A percentile compares a stretch with the other conserved stretches of the same genome.
These are phyloP conservation scores for Bagarius yarrelli DNA, from an alignment of 2,113 vertebrate species.

Conservation along the genomic window DNA sequence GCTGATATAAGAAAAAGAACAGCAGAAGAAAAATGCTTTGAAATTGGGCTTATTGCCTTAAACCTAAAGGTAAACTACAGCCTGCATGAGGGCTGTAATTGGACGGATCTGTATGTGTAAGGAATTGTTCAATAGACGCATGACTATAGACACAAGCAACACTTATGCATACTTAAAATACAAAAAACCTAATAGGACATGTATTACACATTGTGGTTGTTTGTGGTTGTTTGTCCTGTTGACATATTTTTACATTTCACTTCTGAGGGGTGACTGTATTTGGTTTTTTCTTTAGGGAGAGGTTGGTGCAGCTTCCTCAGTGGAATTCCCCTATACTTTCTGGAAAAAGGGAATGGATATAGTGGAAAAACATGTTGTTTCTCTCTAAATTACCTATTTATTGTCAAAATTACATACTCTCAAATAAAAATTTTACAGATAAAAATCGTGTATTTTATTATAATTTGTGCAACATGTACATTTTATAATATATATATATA, in stretches of 20 bases:
- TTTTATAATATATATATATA: too few species aligned
- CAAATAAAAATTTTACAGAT: neutral
- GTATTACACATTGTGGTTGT: neutral
- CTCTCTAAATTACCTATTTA: neutral
- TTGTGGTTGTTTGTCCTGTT: neutral
- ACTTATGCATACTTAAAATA: neutral
- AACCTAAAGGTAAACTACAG: slow-evolving; percentile 55
- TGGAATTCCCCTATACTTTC: slow-evolving; percentile 52
- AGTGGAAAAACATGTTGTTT: slow-evolving; percentile 39
- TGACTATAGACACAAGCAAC: neutral
- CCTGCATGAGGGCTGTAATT: neutral
- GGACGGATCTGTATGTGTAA: neutral
- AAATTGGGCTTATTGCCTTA: slow-evolving; percentile 57
- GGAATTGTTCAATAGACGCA: neutral
- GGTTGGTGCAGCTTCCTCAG: slow-evolving; percentile 55
- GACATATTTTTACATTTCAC: neutral
- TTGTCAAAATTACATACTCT: neutral
- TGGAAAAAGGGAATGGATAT: slow-evolving; percentile 53
- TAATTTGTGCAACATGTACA: neutral
- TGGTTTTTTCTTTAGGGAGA: slow-evolving; percentile 54
- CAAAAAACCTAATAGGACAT: neutral
- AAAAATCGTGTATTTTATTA: neutral
- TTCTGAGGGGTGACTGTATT: neutral
- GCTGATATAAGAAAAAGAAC: slow-evolving; percentile 42
- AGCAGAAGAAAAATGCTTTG: slow-evolving; percentile 52